A percentile compares a stretch with the other conserved stretches of the same genome.
Evolutionary conservation across 2,888 invertebrate species (phyloP).

Genomic region (Tolmerus cingulatus): DNA sequence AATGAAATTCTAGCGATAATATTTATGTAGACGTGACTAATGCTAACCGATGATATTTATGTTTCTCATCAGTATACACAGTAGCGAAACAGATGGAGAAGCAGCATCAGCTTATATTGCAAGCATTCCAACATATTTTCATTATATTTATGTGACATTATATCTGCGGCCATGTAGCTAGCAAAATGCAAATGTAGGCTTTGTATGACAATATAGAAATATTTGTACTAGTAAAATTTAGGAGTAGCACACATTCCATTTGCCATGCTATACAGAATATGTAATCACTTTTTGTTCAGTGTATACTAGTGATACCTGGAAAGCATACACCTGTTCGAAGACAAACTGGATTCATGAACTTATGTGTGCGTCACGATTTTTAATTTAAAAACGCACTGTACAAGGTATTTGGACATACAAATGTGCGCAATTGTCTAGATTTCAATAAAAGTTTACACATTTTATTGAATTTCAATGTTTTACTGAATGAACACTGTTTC

Average conservation of each 20-base stretch:
- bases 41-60: not conserved
- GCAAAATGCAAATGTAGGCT: not conserved
- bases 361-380: not conserved
- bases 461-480: not conserved
- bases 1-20: not conserved
- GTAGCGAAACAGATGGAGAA: not conserved
- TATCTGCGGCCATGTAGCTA: not conserved
- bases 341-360: not conserved
- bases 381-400: not conserved
- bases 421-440: not conserved
- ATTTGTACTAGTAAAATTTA: not conserved
- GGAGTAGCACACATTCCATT: not conserved
- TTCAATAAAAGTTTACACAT: not conserved
- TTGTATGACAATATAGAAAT: not conserved
- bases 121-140: not conserved
- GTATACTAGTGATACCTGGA: not conserved
- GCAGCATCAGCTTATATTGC: not conserved
- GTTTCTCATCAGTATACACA: not conserved
- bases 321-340: not conserved
- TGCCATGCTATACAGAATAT: not conserved
- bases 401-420: not conserved
- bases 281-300: not conserved
- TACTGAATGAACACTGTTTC: not conserved
- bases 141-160: not conserved
- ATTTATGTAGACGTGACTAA: not conserved